Evolutionary conservation across 2,888 invertebrate genomes (phyloP).

Genomic region (Callimorpha dominula): DNA sequence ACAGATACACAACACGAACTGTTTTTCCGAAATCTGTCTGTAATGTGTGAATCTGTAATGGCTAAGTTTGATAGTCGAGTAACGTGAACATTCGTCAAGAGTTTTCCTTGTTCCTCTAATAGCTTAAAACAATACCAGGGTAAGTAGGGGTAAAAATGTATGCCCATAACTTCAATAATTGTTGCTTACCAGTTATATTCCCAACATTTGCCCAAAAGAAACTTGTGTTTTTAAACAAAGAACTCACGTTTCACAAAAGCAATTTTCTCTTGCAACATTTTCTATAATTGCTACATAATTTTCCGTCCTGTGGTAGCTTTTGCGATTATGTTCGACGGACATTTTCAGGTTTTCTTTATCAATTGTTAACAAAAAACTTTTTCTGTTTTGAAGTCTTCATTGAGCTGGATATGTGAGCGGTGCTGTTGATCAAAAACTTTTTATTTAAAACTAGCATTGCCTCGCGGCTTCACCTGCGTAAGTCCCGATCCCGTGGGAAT

Average conservation of each 20-base stretch:
- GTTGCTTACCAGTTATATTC: conserved; percentile 14
- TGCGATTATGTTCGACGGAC: conserved; percentile 45
- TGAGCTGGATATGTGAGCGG: not conserved
- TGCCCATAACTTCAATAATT: conserved; percentile 17
- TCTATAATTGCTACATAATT: conserved; percentile 57
- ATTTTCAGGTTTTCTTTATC: conserved; percentile 27
- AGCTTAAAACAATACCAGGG: not conserved
- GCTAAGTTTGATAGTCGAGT: too few relatives aligned
- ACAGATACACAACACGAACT: not conserved
- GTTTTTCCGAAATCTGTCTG: too few relatives aligned
- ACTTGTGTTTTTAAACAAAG: conserved; percentile 31
- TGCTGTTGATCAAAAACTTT: not conserved
- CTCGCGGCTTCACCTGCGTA: too few relatives aligned
- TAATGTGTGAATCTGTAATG: too few relatives aligned
- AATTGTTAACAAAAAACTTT: not conserved
- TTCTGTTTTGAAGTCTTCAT: not conserved
- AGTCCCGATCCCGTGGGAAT: too few relatives aligned
- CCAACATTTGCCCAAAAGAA: conserved; percentile 25
- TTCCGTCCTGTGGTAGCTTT: conserved; percentile 39
- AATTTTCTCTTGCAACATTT: conserved; percentile 42
- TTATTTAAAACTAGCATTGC: too few relatives aligned
- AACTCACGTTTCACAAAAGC: conserved; percentile 45
- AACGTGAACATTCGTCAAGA: not conserved
- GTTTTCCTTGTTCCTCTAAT: not conserved
- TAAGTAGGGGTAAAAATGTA: not conserved